Evolutionary conservation across 1,140 invertebrate species (phyloP).

Genomic region (Whitmania pigra): DNA sequence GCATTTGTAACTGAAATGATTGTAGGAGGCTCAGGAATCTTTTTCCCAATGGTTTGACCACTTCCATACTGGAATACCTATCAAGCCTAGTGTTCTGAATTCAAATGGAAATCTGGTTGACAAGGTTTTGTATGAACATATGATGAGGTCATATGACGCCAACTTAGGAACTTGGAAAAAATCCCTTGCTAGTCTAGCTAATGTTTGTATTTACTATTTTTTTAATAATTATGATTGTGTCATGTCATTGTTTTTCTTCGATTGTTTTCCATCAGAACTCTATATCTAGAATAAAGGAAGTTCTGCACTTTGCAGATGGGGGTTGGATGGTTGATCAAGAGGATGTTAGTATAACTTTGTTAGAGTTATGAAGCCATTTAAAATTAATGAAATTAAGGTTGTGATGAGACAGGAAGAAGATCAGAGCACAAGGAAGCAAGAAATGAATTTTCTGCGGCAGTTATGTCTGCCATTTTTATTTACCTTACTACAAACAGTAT

Average conservation of each 20-base stretch:
- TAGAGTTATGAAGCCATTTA: background rate
- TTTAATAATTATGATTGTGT: background rate
- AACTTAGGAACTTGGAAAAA: constrained; percentile 1
- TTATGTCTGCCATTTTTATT: constrained; percentile 65
- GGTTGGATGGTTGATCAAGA: constrained; percentile 68
- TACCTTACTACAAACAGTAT: constrained; percentile 63
- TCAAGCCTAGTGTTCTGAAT: constrained; percentile 31
- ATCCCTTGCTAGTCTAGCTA: background rate
- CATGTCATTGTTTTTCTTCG: constrained; percentile 13
- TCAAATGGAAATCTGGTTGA: constrained; percentile 3
- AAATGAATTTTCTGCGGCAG: constrained; percentile 61
- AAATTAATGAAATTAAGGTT: background rate
- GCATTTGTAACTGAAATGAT: constrained; percentile 18
- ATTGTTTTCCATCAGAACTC: constrained; percentile 48
- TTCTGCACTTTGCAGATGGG: constrained; percentile 71
- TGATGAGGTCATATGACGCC: background rate
- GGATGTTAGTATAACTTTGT: constrained; percentile 4
- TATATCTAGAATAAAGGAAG: constrained; percentile 68
- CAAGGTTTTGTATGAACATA: constrained; percentile 3
- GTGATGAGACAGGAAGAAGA: constrained; percentile 29
- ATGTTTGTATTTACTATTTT: background rate
- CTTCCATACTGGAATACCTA: constrained; percentile 65
- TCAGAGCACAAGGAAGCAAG: constrained; percentile 46
- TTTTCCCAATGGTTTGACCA: constrained; percentile 77
- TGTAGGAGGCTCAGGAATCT: constrained; percentile 62